Base-by-base conservation (phyloP, 1,140 invertebrate genomes). In the Nephila pilipes region DNA sequence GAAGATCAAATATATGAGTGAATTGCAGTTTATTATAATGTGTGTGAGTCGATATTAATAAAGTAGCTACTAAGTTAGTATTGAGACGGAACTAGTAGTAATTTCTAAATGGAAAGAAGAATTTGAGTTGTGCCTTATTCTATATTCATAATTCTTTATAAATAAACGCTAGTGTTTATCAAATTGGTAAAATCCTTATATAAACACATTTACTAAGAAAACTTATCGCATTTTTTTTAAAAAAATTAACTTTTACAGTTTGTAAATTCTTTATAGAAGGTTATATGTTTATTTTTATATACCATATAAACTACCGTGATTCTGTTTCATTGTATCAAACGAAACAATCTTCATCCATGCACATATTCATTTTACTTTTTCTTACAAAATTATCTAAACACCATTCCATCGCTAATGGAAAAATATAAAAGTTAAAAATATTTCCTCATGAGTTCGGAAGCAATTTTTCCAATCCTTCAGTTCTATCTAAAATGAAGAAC, bases 351-450 rank as follows among this genome's bases (percentile, higher is more conserved):
- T 60, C 58, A 1, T 46, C 46, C 46, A 10, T 75, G 69, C 29
- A 75, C 69, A 18, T 18, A 75, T 32, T 60, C 85, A 60, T 36
- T 60, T 29, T 60, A 18, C 57, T 29, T 58, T 60, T 63, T 46
- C 22, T 12, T 63, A 87, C 36, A 60, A 57, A 87, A 87, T 87
- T 60, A 87, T 87, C 55, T 36, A 87, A 87, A 60, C 85, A 29
- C 25, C 81, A 60, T 87, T 87, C 85, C 16, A 36, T 60, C 22
- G 22, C 85, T 87, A 60, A 87, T 38, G 32, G 32, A 36, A 63
- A 75, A 75, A 87, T 87, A 87, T 63, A 38, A 32, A 60, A 87
- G 58, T 63, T 63, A 87, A 60, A 87, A 87, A 87, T 38, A 87
- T 55, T 54, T 55, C 55, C n/a, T 60, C 85, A 3, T 63, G 85